A percentile compares a stretch with the other conserved stretches of the same genome.
phyloP scores from a whole-genome alignment of 2,113 vertebrate genomes.

The Limnothrissa miodon region DNA sequence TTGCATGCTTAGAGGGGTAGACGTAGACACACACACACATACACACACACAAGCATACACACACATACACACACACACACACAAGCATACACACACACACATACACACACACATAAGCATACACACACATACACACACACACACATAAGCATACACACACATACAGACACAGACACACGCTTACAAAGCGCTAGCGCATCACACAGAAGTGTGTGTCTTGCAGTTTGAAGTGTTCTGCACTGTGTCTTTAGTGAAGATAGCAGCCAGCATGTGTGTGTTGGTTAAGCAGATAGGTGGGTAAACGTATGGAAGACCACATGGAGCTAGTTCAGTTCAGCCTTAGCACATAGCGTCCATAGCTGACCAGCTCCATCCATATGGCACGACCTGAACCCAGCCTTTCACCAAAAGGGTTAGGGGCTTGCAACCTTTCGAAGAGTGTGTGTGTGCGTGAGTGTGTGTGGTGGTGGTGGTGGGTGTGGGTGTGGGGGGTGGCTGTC shows the following conservation, averaged over 20 bases:
- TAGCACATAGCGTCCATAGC: not conserved
- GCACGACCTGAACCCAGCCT: not conserved
- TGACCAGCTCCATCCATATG: not conserved
- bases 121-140: too few species aligned
- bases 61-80: too few species aligned
- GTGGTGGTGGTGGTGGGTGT: too few species aligned
- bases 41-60: too few species aligned
- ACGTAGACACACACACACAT: too few species aligned
- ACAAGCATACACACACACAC: too few species aligned
- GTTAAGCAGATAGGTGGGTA: not conserved
- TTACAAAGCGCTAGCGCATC: not conserved
- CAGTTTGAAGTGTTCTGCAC: not conserved
- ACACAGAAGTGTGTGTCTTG: not conserved
- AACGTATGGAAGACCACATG: not conserved
- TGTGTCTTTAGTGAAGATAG: not conserved
- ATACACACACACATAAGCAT: too few species aligned
- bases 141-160: too few species aligned
- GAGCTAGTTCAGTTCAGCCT: not conserved
- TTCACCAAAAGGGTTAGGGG: not conserved
- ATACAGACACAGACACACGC: too few species aligned
- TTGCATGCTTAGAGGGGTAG: slow-evolving; percentile 27
- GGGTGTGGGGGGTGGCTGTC: not conserved
- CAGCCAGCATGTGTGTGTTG: not conserved
- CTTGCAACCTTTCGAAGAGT: not conserved
- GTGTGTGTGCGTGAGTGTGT: too few species aligned